A percentile compares a stretch with the other conserved stretches of the same genome.
phyloP scores from a whole-genome alignment of 2,888 invertebrate species.

The Acanthosepion esculentum region DNA sequence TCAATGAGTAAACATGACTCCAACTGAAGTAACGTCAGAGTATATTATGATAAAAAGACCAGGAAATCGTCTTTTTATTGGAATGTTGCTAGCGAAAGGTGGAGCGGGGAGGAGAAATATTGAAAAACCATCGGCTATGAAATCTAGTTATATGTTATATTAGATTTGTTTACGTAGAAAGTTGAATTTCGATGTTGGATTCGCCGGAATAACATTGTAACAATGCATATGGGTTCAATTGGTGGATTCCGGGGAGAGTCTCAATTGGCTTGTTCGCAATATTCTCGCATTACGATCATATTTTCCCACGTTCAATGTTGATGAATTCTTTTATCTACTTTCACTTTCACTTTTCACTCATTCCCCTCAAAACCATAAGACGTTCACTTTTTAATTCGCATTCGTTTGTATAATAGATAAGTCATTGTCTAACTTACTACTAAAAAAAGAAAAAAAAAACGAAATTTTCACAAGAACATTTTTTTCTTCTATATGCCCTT shows the following conservation, averaged over 20 bases:
- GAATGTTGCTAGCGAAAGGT: not conserved
- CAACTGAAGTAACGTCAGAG: not conserved
- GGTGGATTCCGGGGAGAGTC: not conserved
- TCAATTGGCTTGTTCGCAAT: not conserved
- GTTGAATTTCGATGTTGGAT: not conserved
- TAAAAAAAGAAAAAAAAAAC: no score
- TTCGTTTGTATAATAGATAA: no score
- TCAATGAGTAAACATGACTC: not conserved
- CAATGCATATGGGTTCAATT: not conserved
- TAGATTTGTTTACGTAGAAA: not conserved
- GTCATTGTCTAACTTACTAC: no score
- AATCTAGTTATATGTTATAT: not conserved
- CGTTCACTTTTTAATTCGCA: no score
- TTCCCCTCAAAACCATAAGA: no score
- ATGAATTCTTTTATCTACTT: no score
- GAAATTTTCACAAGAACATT: no score
- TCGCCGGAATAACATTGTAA: not conserved
- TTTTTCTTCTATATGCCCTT: no score
- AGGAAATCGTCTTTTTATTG: not conserved
- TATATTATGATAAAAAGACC: not conserved
- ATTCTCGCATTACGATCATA: not conserved
- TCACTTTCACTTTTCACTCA: no score
- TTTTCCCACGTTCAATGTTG: no score
- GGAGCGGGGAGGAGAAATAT: not conserved
- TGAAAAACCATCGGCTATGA: not conserved